A percentile compares a stretch with the other conserved stretches of the same genome.
phyloP scores from a whole-genome alignment of 2,113 vertebrate species.

The Corynorhinus townsendii region DNA sequence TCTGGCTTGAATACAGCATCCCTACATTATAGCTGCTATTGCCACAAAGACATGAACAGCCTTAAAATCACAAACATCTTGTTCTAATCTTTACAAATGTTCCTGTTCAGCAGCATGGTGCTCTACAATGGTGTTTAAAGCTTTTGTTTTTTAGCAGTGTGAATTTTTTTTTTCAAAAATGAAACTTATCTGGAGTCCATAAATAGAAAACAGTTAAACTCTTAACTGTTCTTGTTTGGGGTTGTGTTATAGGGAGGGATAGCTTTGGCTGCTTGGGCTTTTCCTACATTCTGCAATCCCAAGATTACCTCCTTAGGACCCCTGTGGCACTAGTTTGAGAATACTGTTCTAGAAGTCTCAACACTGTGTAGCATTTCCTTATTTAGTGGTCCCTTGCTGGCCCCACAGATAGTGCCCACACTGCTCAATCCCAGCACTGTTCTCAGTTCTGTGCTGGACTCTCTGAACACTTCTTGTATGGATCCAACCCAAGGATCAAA shows the following conservation, averaged over 20 bases:
- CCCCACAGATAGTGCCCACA: rapidly evolving
- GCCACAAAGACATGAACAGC: not conserved
- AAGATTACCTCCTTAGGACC: not conserved
- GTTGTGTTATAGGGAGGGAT: not conserved
- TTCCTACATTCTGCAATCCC: not conserved
- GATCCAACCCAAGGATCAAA: not conserved
- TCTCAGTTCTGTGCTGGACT: not conserved
- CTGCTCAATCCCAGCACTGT: not conserved
- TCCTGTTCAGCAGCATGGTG: not conserved
- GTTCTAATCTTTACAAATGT: not conserved
- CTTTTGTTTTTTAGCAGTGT: not conserved
- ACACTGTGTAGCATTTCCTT: not conserved
- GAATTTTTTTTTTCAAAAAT: not conserved
- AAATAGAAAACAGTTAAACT: not conserved
- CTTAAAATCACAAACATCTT: not conserved
- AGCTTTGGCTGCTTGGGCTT: not conserved
- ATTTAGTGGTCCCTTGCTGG: not conserved
- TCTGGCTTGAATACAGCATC: not conserved
- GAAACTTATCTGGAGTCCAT: not conserved
- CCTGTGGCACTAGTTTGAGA: not conserved
- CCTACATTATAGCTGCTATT: not conserved
- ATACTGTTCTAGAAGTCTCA: not conserved
- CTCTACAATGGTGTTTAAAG: not conserved
- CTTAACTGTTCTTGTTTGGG: not conserved
- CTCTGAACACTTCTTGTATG: not conserved